Evolutionary conservation across 2,113 vertebrate genomes (phyloP).

Genomic region (Oryctolagus cuniculus): mOryCun1.1 NC_091453.1:110317501-110318000

Average conservation of each 20-base stretch:
- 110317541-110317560: background rate
- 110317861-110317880: slow-evolving; percentile 23
- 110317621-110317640: slow-evolving; percentile 24
- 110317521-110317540: background rate
- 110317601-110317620: slow-evolving; percentile 55
- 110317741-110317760: slow-evolving; percentile 33
- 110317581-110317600: background rate
- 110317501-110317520: background rate
- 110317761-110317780: slow-evolving; percentile 29
- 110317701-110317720: background rate
- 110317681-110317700: background rate
- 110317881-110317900: background rate
- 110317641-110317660: slow-evolving; percentile 30
- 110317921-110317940: background rate
- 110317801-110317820: slow-evolving; percentile 12
- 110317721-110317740: slow-evolving; percentile 16
- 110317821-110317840: slow-evolving; percentile 52
- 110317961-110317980: background rate
- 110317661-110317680: slow-evolving; percentile 25
- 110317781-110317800: slow-evolving; percentile 61
- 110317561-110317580: background rate
- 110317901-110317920: background rate
- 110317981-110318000: background rate
- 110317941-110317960: background rate
- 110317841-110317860: slow-evolving; percentile 52